These are phyloP conservation scores for Habroteleia sp. DNA, from an alignment of 2,888 invertebrate genomes.

Conservation along the genomic window DNA sequence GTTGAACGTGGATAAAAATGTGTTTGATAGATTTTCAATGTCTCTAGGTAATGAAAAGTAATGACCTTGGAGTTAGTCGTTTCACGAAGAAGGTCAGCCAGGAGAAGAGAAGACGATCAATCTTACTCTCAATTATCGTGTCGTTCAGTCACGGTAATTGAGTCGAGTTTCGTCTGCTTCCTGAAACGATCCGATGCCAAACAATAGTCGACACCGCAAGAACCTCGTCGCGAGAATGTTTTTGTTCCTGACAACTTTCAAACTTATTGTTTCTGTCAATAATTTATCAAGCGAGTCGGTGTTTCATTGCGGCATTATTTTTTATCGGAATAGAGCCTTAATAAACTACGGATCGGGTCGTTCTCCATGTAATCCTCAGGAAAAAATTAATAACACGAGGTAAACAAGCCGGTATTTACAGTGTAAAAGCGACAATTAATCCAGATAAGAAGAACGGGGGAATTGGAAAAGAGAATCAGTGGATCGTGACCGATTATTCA, in stretches of 20 bases:
- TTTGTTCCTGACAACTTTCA: slow-evolving; percentile 17
- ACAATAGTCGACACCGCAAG: slow-evolving; percentile 45
- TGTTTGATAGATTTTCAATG: slow-evolving; percentile 25
- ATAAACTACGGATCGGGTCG: too few species aligned
- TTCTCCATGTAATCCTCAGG: too few species aligned
- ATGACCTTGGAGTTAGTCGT: slow-evolving; percentile 41
- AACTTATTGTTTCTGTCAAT: slow-evolving; percentile 34
- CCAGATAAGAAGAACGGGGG: slow-evolving; percentile 5
- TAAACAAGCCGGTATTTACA: background rate
- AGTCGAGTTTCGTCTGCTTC: slow-evolving; percentile 69
- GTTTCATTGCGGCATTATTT: slow-evolving; percentile 1
- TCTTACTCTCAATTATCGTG: slow-evolving; percentile 78
- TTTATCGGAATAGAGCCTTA: background rate
- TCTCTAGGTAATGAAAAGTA: slow-evolving; percentile 44
- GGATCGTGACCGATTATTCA: slow-evolving; percentile 32
- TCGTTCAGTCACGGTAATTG: slow-evolving; percentile 77
- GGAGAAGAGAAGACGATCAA: slow-evolving; percentile 72
- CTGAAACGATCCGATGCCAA: slow-evolving; percentile 66
- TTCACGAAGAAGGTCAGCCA: slow-evolving; percentile 29
- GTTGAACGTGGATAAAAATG: too few species aligned
- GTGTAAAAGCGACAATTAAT: slow-evolving; percentile 25
- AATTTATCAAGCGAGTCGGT: slow-evolving; percentile 24
- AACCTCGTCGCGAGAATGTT: slow-evolving; percentile 25
- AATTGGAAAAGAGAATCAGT: slow-evolving; percentile 3
- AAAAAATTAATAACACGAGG: too few species aligned